Percentiles rank a stretch among this genome's conserved stretches.
Evolutionary conservation across 2,797 vertebrate species (phyloP).

Genomic region (Sebastes taczanowskii): DNA sequence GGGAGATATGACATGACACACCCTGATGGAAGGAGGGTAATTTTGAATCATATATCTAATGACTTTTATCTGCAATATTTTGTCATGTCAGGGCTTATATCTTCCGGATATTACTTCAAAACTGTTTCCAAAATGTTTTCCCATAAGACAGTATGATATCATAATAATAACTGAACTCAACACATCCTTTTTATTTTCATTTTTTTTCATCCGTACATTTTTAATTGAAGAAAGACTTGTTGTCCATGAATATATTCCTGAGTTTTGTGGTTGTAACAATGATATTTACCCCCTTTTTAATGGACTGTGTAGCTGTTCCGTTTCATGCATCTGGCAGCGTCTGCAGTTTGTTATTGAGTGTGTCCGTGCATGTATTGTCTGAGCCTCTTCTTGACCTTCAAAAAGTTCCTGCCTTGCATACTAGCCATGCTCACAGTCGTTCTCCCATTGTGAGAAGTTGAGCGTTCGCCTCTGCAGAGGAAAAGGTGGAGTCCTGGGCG

Average conservation of each 20-base stretch:
- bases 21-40: too few relatives aligned
- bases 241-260: neutral
- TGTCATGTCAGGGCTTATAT: too few relatives aligned
- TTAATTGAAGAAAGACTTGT: neutral
- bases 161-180: neutral
- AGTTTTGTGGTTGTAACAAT: neutral
- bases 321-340: slow-evolving; percentile 1
- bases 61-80: neutral
- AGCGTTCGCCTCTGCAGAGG: slow-evolving; percentile 29
- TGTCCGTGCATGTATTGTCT: slow-evolving; percentile 25
- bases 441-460: slow-evolving; percentile 6
- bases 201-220: neutral
- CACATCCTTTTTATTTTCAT: neutral
- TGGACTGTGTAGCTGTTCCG: neutral
- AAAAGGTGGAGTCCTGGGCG: slow-evolving; percentile 41
- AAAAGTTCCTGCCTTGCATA: neutral
- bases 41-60: neutral
- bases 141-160: neutral
- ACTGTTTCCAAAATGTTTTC: neutral
- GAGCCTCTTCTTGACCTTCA: slow-evolving; percentile 46
- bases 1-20: too few relatives aligned
- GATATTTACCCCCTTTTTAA: neutral
- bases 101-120: neutral
- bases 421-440: neutral
- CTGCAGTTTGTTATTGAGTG: slow-evolving; percentile 14